Conservation (phyloP, 2,113 vertebrate species). For the Mastomys coucha region DNA sequence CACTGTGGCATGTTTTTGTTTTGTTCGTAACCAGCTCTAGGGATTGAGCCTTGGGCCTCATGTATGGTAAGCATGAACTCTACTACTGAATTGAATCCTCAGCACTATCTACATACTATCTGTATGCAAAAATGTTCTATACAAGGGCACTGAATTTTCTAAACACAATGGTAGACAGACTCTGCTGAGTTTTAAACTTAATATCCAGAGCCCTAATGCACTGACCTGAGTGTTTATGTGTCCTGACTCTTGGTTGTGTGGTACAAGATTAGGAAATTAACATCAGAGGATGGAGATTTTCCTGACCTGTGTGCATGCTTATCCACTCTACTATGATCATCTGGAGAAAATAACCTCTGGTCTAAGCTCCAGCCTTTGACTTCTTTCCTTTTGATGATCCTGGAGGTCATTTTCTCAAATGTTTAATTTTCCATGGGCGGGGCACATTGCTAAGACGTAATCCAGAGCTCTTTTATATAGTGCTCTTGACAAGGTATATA, state of each 20-base stretch:
- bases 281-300: conserved; percentile 33
- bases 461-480: neutral
- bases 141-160: neutral
- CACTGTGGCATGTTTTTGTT: conserved; percentile 19
- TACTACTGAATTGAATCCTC: neutral
- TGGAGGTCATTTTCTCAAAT: conserved; percentile 39
- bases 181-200: conserved; percentile 35
- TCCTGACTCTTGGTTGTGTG: conserved; percentile 66
- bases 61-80: too few relatives aligned
- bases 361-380: conserved; percentile 5
- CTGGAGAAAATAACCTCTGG: conserved; percentile 60
- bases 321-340: neutral
- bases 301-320: neutral
- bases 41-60: neutral
- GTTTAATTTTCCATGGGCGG: conserved; percentile 35
- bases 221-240: conserved; percentile 59
- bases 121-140: neutral
- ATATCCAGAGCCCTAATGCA: conserved; percentile 59
- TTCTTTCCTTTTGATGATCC: conserved; percentile 15
- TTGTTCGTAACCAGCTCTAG: neutral
- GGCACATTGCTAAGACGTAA: neutral
- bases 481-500: neutral
- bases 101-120: neutral
- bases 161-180: conserved; percentile 36
- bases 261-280: conserved; percentile 60